A percentile compares a stretch with the other conserved stretches of the same genome.
phyloP scores from a whole-genome alignment of 2,888 invertebrate species.

The Lymantria dispar region DNA sequence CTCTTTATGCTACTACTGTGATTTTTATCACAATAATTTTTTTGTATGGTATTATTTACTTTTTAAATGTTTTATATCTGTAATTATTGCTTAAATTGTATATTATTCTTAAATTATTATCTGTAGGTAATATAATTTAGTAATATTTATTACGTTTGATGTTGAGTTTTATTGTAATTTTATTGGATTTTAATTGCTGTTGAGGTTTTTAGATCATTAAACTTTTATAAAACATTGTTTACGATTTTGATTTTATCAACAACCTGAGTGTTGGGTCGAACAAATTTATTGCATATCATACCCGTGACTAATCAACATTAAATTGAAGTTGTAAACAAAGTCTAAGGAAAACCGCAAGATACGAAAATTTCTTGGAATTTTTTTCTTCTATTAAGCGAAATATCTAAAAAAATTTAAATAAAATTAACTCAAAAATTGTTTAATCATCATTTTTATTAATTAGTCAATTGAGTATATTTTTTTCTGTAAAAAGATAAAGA shows the following conservation, averaged over 20 bases:
- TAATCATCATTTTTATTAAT: too few relatives aligned
- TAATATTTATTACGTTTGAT: conserved; percentile 6
- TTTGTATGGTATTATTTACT: conserved; percentile 3
- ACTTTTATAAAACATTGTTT: conserved; percentile 10
- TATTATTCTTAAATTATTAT: neutral
- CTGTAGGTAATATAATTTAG: conserved; percentile 4
- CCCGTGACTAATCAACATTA: too few relatives aligned
- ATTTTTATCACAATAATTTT: conserved; percentile 61
- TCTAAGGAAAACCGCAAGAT: too few relatives aligned
- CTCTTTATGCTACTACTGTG: conserved; percentile 79
- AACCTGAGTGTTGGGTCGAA: conserved; percentile 3
- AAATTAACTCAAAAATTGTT: too few relatives aligned
- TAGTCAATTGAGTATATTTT: too few relatives aligned
- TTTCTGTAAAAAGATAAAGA: too few relatives aligned
- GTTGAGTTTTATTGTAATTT: conserved; percentile 10
- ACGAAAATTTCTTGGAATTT: too few relatives aligned
- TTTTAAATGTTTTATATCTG: neutral
- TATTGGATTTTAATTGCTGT: conserved; percentile 14
- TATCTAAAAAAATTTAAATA: too few relatives aligned
- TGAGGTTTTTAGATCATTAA: conserved; percentile 24
- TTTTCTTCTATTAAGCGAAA: too few relatives aligned
- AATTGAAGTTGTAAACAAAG: too few relatives aligned
- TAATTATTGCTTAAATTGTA: too few relatives aligned
- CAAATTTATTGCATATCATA: too few relatives aligned
- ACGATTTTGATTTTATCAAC: conserved; percentile 22